Evolutionary conservation across 2,797 vertebrate species (phyloP).

Genomic region (Periophthalmus magnuspinnatus): DNA sequence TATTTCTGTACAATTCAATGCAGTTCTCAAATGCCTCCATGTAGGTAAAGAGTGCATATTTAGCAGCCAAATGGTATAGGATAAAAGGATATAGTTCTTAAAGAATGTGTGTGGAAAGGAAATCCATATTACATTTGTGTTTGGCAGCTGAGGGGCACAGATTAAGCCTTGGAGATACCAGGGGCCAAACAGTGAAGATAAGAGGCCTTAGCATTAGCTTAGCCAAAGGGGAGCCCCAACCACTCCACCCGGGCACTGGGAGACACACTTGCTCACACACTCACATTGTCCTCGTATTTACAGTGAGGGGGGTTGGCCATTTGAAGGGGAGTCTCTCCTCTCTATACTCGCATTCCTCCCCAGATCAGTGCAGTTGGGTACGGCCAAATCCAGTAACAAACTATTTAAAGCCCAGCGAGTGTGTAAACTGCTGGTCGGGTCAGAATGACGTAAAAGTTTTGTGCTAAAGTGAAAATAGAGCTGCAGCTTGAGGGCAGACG

Average conservation of each 20-base stretch:
- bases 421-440: constrained; percentile 15
- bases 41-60: constrained; percentile 35
- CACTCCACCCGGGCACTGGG: constrained; percentile 57
- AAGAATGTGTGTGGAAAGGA: constrained; percentile 61
- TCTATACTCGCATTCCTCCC: constrained; percentile 60
- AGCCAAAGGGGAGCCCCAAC: constrained; percentile 66
- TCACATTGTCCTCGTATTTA: constrained; percentile 73
- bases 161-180: constrained; percentile 54
- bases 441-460: constrained; percentile 26
- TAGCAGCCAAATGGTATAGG: constrained; percentile 20
- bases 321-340: constrained; percentile 38
- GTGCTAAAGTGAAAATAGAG: constrained; percentile 10
- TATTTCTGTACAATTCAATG: neutral
- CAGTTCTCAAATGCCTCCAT: neutral
- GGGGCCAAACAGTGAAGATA: constrained; percentile 53
- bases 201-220: constrained; percentile 69
- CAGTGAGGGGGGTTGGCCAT: constrained; percentile 50
- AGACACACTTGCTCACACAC: constrained; percentile 23
- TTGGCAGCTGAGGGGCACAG: constrained; percentile 64
- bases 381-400: constrained; percentile 26
- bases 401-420: constrained; percentile 9
- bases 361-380: constrained; percentile 66
- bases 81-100: constrained; percentile 64
- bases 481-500: constrained; percentile 13
- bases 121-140: constrained; percentile 65